Percentiles rank a stretch among this genome's conserved stretches.
Evolutionary conservation across 2,113 vertebrate species (phyloP).

Genomic region (Notarius quadriscutis): DNA sequence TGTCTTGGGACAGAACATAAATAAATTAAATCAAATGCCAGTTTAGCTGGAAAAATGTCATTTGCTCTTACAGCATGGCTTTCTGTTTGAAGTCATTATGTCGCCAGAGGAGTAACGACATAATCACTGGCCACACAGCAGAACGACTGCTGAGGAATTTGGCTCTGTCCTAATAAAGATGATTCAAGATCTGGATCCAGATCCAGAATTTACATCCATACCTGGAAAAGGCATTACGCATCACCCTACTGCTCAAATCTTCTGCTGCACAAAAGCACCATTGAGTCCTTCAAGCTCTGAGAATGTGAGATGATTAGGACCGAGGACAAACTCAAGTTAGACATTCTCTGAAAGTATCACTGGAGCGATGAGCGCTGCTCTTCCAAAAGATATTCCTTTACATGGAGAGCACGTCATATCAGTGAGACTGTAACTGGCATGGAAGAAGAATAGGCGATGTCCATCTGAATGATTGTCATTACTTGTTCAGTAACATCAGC

Average conservation of each 20-base stretch:
- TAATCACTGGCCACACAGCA: background rate
- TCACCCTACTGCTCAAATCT: background rate
- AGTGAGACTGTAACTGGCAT: too few relatives aligned
- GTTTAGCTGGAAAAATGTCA: background rate
- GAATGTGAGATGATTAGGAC: background rate
- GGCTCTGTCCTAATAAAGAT: background rate
- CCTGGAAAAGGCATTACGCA: background rate
- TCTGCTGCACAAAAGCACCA: background rate
- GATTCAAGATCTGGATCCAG: background rate
- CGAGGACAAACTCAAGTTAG: background rate
- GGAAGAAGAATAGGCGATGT: too few relatives aligned
- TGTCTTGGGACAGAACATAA: background rate
- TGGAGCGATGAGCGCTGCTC: background rate
- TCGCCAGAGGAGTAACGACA: background rate
- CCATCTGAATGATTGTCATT: too few relatives aligned
- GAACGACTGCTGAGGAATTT: background rate
- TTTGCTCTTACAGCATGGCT: background rate
- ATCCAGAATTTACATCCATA: constrained; percentile 4
- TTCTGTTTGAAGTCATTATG: background rate
- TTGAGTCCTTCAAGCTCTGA: background rate
- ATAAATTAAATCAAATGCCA: background rate
- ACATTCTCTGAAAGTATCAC: background rate
- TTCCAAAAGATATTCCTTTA: background rate
- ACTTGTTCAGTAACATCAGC: too few relatives aligned
- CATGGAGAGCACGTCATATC: too few relatives aligned